Conservation (phyloP, 2,888 invertebrate species). For the Temnothorax unifasciatus region DNA sequence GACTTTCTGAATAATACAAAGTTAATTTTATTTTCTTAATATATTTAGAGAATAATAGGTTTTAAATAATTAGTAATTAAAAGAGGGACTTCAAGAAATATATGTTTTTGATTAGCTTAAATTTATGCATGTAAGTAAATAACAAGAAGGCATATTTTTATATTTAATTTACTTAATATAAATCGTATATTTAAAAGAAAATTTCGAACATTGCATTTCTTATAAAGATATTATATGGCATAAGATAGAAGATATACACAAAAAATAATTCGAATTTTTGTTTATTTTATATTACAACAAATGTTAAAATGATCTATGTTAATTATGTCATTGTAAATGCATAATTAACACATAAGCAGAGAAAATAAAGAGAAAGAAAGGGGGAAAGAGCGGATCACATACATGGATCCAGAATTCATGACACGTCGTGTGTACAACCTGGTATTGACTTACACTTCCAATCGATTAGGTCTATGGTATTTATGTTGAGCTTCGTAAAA, state of each 20-base stretch:
- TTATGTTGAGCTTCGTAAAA: slow-evolving; percentile 76
- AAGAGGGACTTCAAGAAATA: neutral
- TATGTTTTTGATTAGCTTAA: neutral
- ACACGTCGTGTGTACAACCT: slow-evolving; percentile 69
- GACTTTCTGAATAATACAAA: neutral
- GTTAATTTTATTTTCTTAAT: neutral
- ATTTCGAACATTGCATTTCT: neutral
- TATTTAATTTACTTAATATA: neutral
- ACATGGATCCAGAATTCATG: slow-evolving; percentile 52
- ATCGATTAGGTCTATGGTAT: slow-evolving; percentile 84
- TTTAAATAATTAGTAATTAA: neutral
- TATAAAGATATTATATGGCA: neutral
- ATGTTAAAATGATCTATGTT: neutral
- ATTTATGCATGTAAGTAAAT: neutral
- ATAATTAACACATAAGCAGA: neutral
- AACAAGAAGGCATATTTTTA: neutral
- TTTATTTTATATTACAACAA: neutral
- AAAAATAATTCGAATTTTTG: neutral
- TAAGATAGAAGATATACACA: neutral
- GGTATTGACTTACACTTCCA: slow-evolving; percentile 85
- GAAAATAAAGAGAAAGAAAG: neutral
- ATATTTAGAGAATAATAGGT: neutral
- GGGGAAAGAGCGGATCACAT: slow-evolving; percentile 17
- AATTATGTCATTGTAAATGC: neutral
- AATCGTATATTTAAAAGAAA: neutral